These are phyloP conservation scores for Ceryle rudis DNA, from an alignment of 2,797 vertebrate species.

Conservation along the genomic window DNA sequence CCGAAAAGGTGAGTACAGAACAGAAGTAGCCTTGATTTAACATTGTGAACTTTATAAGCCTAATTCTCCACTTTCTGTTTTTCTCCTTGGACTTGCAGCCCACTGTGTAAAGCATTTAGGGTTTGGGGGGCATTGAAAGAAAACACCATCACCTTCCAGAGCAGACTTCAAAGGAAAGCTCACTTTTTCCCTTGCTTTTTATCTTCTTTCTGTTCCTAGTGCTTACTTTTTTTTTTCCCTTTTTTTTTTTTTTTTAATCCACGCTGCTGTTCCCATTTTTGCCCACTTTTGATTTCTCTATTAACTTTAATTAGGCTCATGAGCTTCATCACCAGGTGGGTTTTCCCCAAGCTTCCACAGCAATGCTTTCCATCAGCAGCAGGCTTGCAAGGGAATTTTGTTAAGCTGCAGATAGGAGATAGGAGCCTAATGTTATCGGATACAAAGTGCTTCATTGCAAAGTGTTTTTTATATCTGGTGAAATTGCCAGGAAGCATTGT, in stretches of 20 bases:
- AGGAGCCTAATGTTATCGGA: not conserved
- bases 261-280: not conserved
- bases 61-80: not conserved
- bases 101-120: not conserved
- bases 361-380: slow-evolving; percentile 33
- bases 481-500: not conserved
- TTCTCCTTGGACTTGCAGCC: not conserved
- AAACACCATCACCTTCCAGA: not conserved
- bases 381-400: slow-evolving; percentile 70
- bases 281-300: slow-evolving; percentile 72
- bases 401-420: slow-evolving; percentile 50
- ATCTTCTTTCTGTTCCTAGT: not conserved
- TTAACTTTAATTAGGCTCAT: slow-evolving; percentile 77
- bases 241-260: not conserved
- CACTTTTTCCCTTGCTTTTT: not conserved
- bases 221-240: not conserved
- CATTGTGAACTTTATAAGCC: not conserved
- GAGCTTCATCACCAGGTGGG: slow-evolving; percentile 77
- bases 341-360: slow-evolving; percentile 74
- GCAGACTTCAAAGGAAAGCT: not conserved
- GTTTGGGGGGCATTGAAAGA: not conserved
- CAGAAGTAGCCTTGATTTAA: not conserved
- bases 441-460: not conserved
- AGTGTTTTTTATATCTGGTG: not conserved
- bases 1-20: not conserved